Evolutionary conservation across 1,140 invertebrate genomes (phyloP), one percentile per base, ranked within the genome.

Genomic region (Drosophila nebulosa): DNA sequence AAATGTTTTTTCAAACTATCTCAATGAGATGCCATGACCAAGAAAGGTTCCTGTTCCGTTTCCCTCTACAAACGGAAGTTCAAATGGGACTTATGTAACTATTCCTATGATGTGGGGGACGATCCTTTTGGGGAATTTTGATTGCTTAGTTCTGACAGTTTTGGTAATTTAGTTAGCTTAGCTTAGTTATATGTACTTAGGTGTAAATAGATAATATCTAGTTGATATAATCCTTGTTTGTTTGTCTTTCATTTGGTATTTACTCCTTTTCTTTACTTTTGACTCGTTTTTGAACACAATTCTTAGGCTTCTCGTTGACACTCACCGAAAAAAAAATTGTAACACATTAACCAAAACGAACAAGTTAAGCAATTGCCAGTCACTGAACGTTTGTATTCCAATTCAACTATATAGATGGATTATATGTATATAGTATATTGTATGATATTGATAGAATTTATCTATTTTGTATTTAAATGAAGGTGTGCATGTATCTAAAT

Each of bases 221-320:
- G 57, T 14, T 50, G 46, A 46, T 27, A 73, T 66, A 74, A 72
- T 75, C 73, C 73, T 71, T 75, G 73, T 36, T 55, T 52, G 39
- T 24, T 39, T 58, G 39, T 46, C 39, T 46, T 46, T 42, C 2
- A 42, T 6, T 9, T 42, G 39, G 6, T 42, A 42, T 18, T 46
- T 46, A 46, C 39, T 46, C 39, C 39, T 46, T 46, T 21, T 10
- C 1, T 46, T 10, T 46, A 14, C n/a, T 36, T 36, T 42, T 42
- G 7, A 7, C 16, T 46, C 9, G 16, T 18, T 46, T 46, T 39
- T 9, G 18, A 3, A 10, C 39, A 46, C 39, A 46, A 21, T 21
- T 46, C 39, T n/a, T n/a, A n/a, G n/a, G n/a, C n/a, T 14, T 46
- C 16, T 46, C 39, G 39, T 46, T 46, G 4, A 21, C 39, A 46